These are phyloP conservation scores for Acipenser transmontanus DNA, from an alignment of 2,797 vertebrate species.

Conservation along the genomic window DNA sequence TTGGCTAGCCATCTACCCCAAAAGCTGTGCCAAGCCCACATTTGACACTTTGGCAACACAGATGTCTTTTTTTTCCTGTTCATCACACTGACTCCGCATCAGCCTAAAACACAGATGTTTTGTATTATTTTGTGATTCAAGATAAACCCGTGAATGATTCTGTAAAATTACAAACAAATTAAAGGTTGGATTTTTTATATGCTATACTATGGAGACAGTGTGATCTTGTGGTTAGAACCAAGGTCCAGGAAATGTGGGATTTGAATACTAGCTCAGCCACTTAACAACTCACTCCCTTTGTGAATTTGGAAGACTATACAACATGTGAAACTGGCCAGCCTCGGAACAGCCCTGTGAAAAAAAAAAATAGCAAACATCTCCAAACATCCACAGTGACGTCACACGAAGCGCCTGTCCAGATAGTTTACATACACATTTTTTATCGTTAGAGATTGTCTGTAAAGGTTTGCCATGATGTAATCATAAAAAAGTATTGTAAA, in stretches of 20 bases:
- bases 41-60: neutral
- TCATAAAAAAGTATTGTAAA: no score
- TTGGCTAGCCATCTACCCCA: neutral
- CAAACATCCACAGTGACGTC: no score
- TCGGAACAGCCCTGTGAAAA: no score
- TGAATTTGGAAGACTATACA: neutral
- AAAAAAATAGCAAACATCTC: no score
- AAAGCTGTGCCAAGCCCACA: neutral
- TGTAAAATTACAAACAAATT: constrained; percentile 3
- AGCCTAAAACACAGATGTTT: neutral
- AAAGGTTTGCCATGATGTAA: no score
- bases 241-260: neutral
- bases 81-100: no score
- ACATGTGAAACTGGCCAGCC: no score
- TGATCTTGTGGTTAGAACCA: constrained; percentile 1
- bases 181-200: neutral
- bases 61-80: no score
- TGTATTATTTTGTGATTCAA: neutral
- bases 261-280: neutral
- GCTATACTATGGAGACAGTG: neutral
- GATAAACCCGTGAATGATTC: neutral
- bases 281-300: neutral
- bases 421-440: no score
- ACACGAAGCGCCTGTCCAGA: no score
- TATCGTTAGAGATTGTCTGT: no score